Base-by-base conservation (phyloP, 2,888 invertebrate genomes). In the Gryllus longicercus region DNA sequence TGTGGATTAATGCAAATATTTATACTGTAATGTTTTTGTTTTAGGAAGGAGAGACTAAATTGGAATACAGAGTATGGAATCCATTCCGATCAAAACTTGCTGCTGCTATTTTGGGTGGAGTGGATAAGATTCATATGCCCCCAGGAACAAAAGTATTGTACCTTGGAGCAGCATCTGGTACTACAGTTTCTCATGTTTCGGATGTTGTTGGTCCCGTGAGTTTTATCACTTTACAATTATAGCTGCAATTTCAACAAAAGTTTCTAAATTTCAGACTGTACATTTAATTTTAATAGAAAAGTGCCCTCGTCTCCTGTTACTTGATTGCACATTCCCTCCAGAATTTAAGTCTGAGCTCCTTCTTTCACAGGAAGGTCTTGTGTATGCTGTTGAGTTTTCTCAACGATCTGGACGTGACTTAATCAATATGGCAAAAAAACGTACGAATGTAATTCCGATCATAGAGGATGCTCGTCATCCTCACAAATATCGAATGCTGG, bases 401-500 rank as follows among this genome's bases (percentile, higher is more conserved):
- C 98, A 98, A 89, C 92, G 99, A 87, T 98, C 98, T 0, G 99
- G 99, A 3, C 90, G 96, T 85, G 99, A 99, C 90, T 90, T 99
- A 74, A 93, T 99, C 82, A 97, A 98, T 86, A 99, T 99, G 25
- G 99, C 99, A 0, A 99, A 99, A 88, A 99, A 98, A 86, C 91
- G 99, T 82, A 98, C 98, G 0, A 99, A 99, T 87, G 96, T 99
- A 83, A 97, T 99, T 86, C 99, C 99, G 11, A 99, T 99, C 80
- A 98, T 99, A 83, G 99, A 99, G 89, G 99, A 99, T 87, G 99
- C 99, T 0, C 92, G 99, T 85, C 98, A 99, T 90, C 99, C 99
- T 18, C 95, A 98, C 85, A 99, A 99, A 89, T 99, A 99, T 89
- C 91, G 99, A 87, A 99, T 99, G 99, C 89, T 99, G 21, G 94